phyloP scores from a whole-genome alignment of 1,140 invertebrate species.

The Mactra quadrangularis region DNA sequence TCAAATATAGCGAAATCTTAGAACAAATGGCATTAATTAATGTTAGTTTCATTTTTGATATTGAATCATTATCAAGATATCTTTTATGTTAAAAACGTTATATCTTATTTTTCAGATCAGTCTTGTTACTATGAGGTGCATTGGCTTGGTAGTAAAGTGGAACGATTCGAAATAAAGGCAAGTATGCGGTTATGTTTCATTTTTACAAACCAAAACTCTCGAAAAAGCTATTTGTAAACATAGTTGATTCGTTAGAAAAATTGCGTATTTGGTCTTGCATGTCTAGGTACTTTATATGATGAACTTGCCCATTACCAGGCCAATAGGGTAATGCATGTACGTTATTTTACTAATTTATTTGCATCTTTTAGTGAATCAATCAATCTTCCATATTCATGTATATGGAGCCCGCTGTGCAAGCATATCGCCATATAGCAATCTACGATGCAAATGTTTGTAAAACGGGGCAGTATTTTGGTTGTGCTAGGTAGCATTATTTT shows the following conservation, averaged over 20 bases:
- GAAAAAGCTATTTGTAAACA: not conserved
- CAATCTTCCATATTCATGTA: no score
- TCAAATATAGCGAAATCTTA: not conserved
- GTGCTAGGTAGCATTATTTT: no score
- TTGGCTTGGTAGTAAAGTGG: constrained; percentile 24
- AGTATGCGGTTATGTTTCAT: not conserved
- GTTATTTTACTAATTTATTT: no score
- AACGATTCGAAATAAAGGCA: constrained; percentile 34
- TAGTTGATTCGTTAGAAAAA: not conserved
- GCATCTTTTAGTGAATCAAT: no score
- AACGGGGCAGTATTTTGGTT: no score
- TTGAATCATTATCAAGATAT: not conserved
- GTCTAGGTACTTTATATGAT: not conserved
- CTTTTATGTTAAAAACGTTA: no score
- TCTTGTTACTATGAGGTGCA: constrained; percentile 26
- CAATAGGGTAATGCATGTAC: not conserved
- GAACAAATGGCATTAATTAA: not conserved
- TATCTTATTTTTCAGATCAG: constrained; percentile 23
- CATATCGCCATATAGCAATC: no score
- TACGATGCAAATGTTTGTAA: no score
- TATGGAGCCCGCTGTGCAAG: no score
- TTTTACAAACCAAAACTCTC: not conserved
- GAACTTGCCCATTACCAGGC: no score
- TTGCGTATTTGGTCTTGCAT: not conserved
- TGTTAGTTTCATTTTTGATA: not conserved